Evolutionary conservation across 2,888 invertebrate species (phyloP), one percentile per base, ranked within the genome.

Genomic region (Idaea dimidiata): DNA sequence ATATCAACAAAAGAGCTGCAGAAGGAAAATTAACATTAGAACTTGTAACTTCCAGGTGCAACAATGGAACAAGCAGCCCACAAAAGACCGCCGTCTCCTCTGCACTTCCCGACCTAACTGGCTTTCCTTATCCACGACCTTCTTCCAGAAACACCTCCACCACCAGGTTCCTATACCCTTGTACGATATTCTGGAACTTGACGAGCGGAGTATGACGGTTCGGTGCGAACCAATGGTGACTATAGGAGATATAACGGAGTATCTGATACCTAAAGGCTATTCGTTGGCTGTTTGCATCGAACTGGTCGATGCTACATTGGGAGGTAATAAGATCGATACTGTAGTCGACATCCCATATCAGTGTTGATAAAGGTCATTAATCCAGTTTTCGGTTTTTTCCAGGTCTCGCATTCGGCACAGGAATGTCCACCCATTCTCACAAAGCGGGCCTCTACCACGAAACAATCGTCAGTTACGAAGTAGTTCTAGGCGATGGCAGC

Each of bases 401-500:
- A 93, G 92, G 95, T 57, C 84, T 95, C 18, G 95, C 95, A 0
- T 90, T 95, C 78, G 95, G 95, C 16, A 94, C 94, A 0, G 95
- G 95, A n/a, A 95, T 95, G 95, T 95, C 95, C 0, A 95, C 95
- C 0, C 95, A 95, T 82, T 95, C 95, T 0, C 95, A 95, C 82
- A 95, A 95, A 79, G 94, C 94, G 0, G 95, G 95, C 17, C 89
- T 95, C 24, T 95, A 94, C 84, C 95, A 95, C 76, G 95, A 95
- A 80, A 94, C 93, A 0, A 92, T 95, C 59, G 86, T 86, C 6
- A 93, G 94, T 63, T 95, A 95, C 82, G 95, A 96, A 74, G 93
- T 95, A 0, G 93, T 95, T 2, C 82, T 95, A 1, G 93, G 93
- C 0, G 94, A 95, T 81, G 95, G 95, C 0, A 93, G 93, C 59